Evolutionary conservation across 1,140 invertebrate species (phyloP).

Genomic region (Pseudomyrmex pallidus): DNA sequence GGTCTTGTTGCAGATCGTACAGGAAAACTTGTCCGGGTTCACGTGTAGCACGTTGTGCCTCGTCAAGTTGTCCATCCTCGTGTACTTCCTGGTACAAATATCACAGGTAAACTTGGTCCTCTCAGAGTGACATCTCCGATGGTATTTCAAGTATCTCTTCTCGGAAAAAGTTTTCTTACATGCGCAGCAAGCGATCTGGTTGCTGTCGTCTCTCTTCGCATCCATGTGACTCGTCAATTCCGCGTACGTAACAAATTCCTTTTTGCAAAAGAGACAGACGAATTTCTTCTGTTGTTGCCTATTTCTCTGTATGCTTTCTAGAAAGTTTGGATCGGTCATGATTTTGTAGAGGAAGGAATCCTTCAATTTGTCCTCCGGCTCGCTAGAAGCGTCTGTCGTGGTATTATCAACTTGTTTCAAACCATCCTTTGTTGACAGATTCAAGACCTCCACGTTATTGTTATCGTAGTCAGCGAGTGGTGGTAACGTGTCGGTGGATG

Average conservation of each 20-base stretch:
- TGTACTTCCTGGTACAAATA: constrained; percentile 80
- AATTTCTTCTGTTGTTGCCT: constrained; percentile 62
- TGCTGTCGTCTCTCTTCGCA: constrained; percentile 69
- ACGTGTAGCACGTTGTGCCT: constrained; percentile 81
- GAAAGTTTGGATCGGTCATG: constrained; percentile 79
- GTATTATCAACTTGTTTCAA: constrained; percentile 20
- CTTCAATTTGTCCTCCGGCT: constrained; percentile 67
- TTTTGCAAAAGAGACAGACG: constrained; percentile 78
- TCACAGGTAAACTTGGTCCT: constrained; percentile 79
- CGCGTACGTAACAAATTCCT: constrained; percentile 70
- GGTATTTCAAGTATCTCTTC: constrained; percentile 79
- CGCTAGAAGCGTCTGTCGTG: neutral
- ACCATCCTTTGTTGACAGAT: constrained; percentile 61
- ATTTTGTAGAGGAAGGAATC: constrained; percentile 80
- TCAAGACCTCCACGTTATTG: constrained; percentile 56
- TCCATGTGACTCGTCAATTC: constrained; percentile 76
- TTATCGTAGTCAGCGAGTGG: constrained; percentile 30
- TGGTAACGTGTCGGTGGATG: constrained; percentile 18
- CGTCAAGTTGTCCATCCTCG: constrained; percentile 80
- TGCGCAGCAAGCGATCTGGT: constrained; percentile 77
- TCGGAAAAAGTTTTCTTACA: constrained; percentile 79
- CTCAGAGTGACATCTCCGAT: constrained; percentile 78
- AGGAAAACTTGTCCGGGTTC: constrained; percentile 81
- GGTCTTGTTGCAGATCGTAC: constrained; percentile 78
- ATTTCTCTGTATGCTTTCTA: constrained; percentile 71